Percentiles rank a stretch among this genome's conserved stretches.
These are phyloP conservation scores for Tachina fera DNA, from an alignment of 2,888 invertebrate genomes.

Conservation along the genomic window DNA sequence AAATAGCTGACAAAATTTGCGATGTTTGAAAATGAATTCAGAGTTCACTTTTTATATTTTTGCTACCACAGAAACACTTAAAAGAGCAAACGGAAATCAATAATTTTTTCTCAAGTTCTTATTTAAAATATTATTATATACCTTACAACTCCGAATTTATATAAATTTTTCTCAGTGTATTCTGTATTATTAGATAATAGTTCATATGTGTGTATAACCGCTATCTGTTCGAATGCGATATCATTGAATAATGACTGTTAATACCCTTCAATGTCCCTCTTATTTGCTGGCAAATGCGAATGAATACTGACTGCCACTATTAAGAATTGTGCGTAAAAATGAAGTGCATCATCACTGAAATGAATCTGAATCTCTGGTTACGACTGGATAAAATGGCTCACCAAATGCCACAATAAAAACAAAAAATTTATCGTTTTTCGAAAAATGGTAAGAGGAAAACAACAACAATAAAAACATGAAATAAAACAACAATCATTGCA, in stretches of 20 bases:
- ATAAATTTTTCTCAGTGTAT: conserved; percentile 54
- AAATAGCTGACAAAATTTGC: too few relatives aligned
- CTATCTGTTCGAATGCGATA: conserved; percentile 75
- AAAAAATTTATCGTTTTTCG: conserved; percentile 59
- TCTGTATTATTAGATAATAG: conserved; percentile 28
- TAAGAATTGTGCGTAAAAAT: conserved; percentile 67
- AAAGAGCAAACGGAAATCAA: neutral
- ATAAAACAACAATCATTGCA: conserved; percentile 62
- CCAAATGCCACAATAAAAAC: conserved; percentile 62
- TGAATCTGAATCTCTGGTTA: conserved; percentile 71
- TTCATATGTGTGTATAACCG: conserved; percentile 38
- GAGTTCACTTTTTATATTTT: neutral
- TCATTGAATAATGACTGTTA: conserved; percentile 82
- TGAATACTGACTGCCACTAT: conserved; percentile 60
- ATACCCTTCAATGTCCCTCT: conserved; percentile 80
- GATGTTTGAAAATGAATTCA: too few relatives aligned
- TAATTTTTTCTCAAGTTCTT: too few relatives aligned
- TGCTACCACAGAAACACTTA: neutral
- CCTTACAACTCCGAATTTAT: neutral
- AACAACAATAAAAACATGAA: conserved; percentile 45
- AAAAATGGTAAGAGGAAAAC: conserved; percentile 11
- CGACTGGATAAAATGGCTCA: conserved; percentile 70
- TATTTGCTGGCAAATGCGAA: conserved; percentile 54
- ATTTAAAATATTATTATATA: too few relatives aligned
- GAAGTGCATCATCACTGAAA: conserved; percentile 68